phyloP scores from a whole-genome alignment of 2,888 invertebrate genomes.

The Xestobium rufovillosum region DNA sequence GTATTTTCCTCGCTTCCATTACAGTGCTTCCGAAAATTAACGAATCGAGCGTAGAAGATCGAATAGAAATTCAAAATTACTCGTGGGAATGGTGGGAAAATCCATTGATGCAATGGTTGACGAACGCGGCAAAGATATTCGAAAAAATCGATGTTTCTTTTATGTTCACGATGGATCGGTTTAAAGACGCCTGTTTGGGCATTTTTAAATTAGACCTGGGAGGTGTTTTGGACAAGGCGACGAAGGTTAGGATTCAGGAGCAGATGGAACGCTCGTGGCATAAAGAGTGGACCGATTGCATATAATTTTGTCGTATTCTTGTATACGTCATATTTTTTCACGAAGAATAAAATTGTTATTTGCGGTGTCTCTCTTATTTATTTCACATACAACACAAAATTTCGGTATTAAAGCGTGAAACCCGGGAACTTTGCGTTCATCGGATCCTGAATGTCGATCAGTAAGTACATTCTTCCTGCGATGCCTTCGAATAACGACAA shows the following conservation, averaged over 20 bases:
- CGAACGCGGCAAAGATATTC: constrained; percentile 32
- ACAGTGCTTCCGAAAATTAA: constrained; percentile 23
- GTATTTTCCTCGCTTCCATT: constrained; percentile 38
- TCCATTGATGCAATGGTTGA: constrained; percentile 40
- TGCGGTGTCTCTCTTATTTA: too few relatives aligned
- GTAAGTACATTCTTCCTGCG: constrained; percentile 68
- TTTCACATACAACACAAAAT: too few relatives aligned
- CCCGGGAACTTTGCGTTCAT: constrained; percentile 67
- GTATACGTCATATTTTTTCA: too few relatives aligned
- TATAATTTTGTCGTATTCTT: too few relatives aligned
- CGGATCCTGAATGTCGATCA: constrained; percentile 60
- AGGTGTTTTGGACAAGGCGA: constrained; percentile 38
- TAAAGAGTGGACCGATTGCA: constrained; percentile 41
- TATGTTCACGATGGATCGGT: constrained; percentile 9
- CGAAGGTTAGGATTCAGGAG: constrained; percentile 40
- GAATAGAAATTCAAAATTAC: constrained; percentile 24
- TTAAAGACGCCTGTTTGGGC: constrained; percentile 26
- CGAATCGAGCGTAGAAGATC: constrained; percentile 18
- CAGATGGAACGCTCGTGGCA: constrained; percentile 42
- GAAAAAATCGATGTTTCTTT: constrained; percentile 24
- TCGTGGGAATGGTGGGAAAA: constrained; percentile 43
- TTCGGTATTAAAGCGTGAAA: constrained; percentile 44
- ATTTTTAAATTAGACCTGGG: constrained; percentile 34
- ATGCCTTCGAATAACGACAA: constrained; percentile 79
- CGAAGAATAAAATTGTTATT: too few relatives aligned